Percentiles rank a stretch among this genome's conserved stretches.
Evolutionary conservation across 2,888 invertebrate genomes (phyloP).

Genomic region (Siphlonurus alternatus): DNA sequence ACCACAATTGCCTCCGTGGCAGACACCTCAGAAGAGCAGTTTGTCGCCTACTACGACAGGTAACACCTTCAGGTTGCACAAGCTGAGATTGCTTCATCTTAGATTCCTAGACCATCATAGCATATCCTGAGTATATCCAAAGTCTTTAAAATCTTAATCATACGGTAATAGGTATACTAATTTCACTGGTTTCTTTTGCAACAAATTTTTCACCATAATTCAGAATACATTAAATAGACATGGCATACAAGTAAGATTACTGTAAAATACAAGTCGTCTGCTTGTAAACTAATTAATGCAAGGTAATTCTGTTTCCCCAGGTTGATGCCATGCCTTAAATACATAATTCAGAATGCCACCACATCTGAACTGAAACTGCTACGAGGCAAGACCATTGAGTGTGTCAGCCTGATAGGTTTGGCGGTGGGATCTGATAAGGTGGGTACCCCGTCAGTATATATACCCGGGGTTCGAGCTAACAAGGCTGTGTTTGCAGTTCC

Average conservation of each 20-base stretch:
- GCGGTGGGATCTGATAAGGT: slow-evolving; percentile 29
- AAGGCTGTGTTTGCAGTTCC: slow-evolving; percentile 46
- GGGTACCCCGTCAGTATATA: slow-evolving; percentile 4
- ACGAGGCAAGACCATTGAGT: slow-evolving; percentile 96
- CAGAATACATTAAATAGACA: no score
- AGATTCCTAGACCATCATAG: neutral
- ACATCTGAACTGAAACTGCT: slow-evolving; percentile 75
- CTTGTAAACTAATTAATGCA: no score
- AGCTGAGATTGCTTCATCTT: neutral
- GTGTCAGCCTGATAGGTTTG: slow-evolving; percentile 88
- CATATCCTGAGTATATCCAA: neutral
- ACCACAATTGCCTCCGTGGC: slow-evolving; percentile 97
- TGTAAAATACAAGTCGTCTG: no score
- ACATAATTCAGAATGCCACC: slow-evolving; percentile 88
- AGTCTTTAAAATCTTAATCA: neutral
- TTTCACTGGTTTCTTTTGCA: no score
- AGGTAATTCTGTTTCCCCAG: slow-evolving; percentile 18
- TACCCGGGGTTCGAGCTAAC: no score
- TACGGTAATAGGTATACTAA: no score
- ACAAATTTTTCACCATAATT: no score
- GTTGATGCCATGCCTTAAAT: slow-evolving; percentile 88
- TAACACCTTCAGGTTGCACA: slow-evolving; percentile 25
- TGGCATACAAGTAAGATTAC: no score
- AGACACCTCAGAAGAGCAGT: slow-evolving; percentile 94
- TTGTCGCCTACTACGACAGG: slow-evolving; percentile 84